A percentile compares a stretch with the other conserved stretches of the same genome.
phyloP scores from a whole-genome alignment of 2,797 vertebrate genomes.

The Austrolebias charrua region DNA sequence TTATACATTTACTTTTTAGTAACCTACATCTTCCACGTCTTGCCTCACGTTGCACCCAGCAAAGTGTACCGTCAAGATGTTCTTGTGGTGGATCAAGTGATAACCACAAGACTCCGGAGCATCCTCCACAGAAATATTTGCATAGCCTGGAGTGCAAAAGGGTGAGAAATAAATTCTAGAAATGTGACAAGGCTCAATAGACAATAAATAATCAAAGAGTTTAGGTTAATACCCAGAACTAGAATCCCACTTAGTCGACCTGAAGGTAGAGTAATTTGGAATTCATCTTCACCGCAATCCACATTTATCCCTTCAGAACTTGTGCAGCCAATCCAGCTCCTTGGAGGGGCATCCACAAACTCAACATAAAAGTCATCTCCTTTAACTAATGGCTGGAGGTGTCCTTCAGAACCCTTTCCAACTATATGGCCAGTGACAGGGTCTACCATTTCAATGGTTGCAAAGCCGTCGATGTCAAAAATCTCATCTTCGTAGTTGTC shows the following conservation, averaged over 20 bases:
- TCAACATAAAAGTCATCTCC: not conserved
- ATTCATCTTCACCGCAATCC: conserved; percentile 41
- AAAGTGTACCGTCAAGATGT: conserved; percentile 50
- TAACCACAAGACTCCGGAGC: conserved; percentile 50
- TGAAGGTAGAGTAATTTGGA: conserved; percentile 37
- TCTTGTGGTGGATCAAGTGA: not conserved
- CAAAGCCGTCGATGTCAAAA: conserved; percentile 12
- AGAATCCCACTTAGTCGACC: conserved; percentile 29
- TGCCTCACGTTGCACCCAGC: conserved; percentile 52
- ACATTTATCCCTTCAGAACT: conserved; percentile 14
- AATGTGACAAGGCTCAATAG: not conserved
- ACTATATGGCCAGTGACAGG: not conserved
- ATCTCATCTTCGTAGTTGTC: not conserved
- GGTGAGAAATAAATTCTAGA: not conserved
- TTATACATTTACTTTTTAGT: not conserved
- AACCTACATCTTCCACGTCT: conserved; percentile 20
- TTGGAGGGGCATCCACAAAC: not conserved
- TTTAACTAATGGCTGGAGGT: fast-evolving
- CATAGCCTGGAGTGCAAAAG: conserved; percentile 15
- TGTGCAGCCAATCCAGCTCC: not conserved
- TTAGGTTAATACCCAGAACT: conserved; percentile 46
- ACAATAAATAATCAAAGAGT: not conserved
- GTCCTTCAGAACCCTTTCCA: not conserved
- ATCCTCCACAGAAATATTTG: conserved; percentile 11
- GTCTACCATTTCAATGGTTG: not conserved